phyloP scores from a whole-genome alignment of 2,797 vertebrate genomes.

The Caiman crocodilus region DNA sequence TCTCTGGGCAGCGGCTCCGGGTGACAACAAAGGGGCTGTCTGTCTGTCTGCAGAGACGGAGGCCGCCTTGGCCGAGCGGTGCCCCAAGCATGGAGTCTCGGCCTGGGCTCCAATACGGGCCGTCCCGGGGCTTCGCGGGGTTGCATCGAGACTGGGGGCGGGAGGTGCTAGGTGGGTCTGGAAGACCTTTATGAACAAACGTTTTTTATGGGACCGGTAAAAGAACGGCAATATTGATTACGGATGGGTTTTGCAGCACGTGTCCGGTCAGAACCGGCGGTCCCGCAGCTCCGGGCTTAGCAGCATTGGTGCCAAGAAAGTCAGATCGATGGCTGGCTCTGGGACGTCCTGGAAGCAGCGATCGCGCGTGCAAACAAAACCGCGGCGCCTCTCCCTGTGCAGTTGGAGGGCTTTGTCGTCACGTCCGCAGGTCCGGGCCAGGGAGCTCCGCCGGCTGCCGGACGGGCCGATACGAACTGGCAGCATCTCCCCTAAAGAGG shows the following conservation, averaged over 20 bases:
- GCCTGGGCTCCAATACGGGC: slow-evolving; percentile 65
- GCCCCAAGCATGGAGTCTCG: slow-evolving; percentile 46
- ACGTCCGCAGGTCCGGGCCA: not conserved
- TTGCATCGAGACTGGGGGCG: slow-evolving; percentile 39
- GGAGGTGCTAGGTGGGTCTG: slow-evolving; percentile 58
- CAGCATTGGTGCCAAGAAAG: not conserved
- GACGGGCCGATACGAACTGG: not conserved
- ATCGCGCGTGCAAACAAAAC: not conserved
- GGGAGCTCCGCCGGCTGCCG: not conserved
- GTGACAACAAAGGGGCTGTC: slow-evolving; percentile 65
- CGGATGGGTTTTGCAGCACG: not conserved
- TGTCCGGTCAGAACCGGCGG: not conserved
- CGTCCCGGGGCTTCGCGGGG: slow-evolving; percentile 54
- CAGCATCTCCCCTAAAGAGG: accelerated
- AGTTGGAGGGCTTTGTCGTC: not conserved
- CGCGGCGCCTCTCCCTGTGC: not conserved
- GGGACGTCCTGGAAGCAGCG: not conserved
- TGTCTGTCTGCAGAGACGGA: slow-evolving; percentile 71
- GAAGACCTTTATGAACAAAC: slow-evolving; percentile 46
- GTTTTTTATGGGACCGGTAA: not conserved
- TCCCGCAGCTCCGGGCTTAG: not conserved
- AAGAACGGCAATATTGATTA: not conserved
- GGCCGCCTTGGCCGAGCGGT: slow-evolving; percentile 47
- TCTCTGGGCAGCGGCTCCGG: slow-evolving; percentile 59
- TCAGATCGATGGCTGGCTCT: not conserved